Conservation (phyloP, 2,888 invertebrate species). For the Halictus quadricinctus region DNA sequence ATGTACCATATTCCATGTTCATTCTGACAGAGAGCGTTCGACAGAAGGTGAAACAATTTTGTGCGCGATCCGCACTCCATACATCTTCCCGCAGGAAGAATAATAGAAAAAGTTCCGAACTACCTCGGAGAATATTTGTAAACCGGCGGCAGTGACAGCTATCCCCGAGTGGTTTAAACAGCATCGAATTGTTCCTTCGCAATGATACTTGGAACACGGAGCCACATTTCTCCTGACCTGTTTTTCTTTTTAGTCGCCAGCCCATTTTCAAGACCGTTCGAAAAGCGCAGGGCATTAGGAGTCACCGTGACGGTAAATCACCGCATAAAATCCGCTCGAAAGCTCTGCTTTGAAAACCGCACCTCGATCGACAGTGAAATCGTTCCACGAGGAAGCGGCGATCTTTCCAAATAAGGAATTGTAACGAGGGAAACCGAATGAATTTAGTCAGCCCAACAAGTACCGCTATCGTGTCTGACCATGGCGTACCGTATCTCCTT, state of each 20-base stretch:
- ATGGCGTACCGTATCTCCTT: too few species aligned
- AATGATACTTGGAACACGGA: not conserved
- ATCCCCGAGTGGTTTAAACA: not conserved
- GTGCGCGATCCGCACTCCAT: not conserved
- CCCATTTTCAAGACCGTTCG: not conserved
- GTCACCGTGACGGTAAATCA: not conserved
- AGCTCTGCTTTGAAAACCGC: not conserved
- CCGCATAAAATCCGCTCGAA: not conserved
- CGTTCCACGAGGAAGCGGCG: not conserved
- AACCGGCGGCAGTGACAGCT: not conserved
- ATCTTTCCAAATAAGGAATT: too few species aligned
- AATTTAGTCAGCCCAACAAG: too few species aligned
- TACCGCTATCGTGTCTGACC: too few species aligned
- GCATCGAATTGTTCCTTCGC: not conserved
- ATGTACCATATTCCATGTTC: not conserved
- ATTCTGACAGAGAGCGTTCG: not conserved
- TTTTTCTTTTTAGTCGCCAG: not conserved
- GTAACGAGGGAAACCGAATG: too few species aligned
- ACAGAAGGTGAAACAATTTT: not conserved
- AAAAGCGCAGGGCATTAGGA: not conserved
- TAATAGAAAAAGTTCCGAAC: not conserved
- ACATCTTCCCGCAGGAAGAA: not conserved
- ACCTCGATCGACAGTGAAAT: not conserved
- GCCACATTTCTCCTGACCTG: not conserved
- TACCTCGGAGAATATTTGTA: not conserved